phyloP scores from a whole-genome alignment of 2,113 vertebrate species.

The Pardalotus punctatus region DNA sequence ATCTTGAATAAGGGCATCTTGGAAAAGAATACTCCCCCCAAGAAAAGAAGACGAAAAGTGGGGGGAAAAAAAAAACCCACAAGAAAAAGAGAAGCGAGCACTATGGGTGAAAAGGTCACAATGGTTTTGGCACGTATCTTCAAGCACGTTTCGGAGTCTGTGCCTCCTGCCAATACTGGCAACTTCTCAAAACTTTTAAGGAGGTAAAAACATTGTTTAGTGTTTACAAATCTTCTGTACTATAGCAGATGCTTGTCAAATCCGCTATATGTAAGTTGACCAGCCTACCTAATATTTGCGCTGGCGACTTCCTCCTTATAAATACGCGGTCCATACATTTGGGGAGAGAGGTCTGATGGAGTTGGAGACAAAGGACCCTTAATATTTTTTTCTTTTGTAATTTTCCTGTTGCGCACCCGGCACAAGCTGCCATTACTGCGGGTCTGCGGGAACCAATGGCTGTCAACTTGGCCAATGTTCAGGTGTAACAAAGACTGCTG shows the following conservation, averaged over 20 bases:
- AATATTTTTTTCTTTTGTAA: conserved; percentile 51
- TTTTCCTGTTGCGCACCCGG: conserved; percentile 54
- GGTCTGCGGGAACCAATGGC: conserved; percentile 66
- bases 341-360: conserved; percentile 28
- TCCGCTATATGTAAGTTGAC: conserved; percentile 66
- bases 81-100: conserved; percentile 37
- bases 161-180: conserved; percentile 80
- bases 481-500: conserved; percentile 71
- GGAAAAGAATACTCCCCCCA: background rate
- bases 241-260: conserved; percentile 76
- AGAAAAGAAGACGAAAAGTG: background rate
- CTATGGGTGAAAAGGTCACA: conserved; percentile 75
- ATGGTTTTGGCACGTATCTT: conserved; percentile 74
- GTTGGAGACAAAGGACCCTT: conserved; percentile 67
- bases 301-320: conserved; percentile 45
- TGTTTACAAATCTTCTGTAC: conserved; percentile 79
- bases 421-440: conserved; percentile 66
- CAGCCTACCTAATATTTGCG: conserved; percentile 67
- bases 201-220: conserved; percentile 81
- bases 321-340: conserved; percentile 38
- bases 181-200: conserved; percentile 82
- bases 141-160: conserved; percentile 73
- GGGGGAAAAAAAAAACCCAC: background rate
- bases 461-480: conserved; percentile 67
- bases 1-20: conserved; percentile 1